Evolutionary conservation across 1,140 invertebrate species (phyloP), one percentile per base, ranked within the genome.

Genomic region (Coenobita brevimanus): DNA sequence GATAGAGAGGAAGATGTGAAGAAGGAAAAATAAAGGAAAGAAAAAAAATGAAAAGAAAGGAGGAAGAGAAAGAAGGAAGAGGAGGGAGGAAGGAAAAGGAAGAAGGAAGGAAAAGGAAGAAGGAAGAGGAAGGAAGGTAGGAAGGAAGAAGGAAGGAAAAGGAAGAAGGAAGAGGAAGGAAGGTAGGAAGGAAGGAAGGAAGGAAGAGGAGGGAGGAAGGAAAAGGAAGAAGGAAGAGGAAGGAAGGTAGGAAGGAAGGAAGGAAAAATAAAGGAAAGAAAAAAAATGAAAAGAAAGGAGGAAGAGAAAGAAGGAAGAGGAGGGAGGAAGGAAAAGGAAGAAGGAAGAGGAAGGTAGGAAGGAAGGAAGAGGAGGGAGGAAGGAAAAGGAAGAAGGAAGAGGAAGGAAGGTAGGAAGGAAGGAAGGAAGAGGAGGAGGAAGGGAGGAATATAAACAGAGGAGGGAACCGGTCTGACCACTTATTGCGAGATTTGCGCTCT

Each of bases 311-410:
- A 71, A 21, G 21, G 41, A 21, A 21, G 8, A 71, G 21, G 27
- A 17, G 17, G 41, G 1, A 67, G n/a, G n/a, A 1, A 1, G 41
- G 30, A 38, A 33, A 27, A 3, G n/a, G 41, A 71, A 2, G 30
- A 8, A 17, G 24, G 24, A 67, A 8, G 13, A 67, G 62, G n/a
- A 67, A 30, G 62, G 33, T 64, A 10, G n/a, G 54, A 10, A 10
- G 13, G 10, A 13, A 57, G n/a, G 13, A n/a, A 57, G 10, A 13
- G 54, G n/a, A 10, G 54, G 54, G n/a, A 64, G 62, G 62, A 64
- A 64, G 21, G 62, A 21, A 67, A 67, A 67, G 36, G 36, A 67
- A 67, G n/a, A n/a, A n/a, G n/a, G n/a, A n/a, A n/a, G n/a, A n/a
- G n/a, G n/a, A n/a, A n/a, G n/a, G n/a, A n/a, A n/a, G n/a, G n/a